phyloP scores from a whole-genome alignment of 2,113 vertebrate species.

The Apus apus region DNA sequence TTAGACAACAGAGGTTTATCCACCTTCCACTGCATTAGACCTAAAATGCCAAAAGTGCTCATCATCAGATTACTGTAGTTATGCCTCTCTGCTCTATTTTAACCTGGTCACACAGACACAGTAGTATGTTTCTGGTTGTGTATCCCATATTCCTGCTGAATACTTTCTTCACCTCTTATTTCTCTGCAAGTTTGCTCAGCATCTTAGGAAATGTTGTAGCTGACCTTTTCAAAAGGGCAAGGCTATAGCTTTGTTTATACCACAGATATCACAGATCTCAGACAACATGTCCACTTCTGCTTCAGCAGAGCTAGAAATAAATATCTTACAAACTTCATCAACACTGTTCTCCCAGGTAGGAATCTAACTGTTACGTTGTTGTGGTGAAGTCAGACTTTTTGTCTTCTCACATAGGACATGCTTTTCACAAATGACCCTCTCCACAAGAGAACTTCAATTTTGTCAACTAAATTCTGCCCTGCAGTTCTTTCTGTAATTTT shows the following conservation, averaged over 20 bases:
- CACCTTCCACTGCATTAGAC: background rate
- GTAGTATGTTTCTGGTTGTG: background rate
- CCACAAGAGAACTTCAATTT: background rate
- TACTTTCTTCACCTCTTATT: background rate
- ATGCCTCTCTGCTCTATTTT: background rate
- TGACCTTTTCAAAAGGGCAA: constrained; percentile 35
- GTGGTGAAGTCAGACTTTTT: background rate
- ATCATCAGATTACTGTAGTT: background rate
- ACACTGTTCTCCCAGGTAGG: background rate
- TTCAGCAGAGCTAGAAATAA: background rate
- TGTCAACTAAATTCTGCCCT: background rate
- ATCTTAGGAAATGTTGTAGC: background rate
- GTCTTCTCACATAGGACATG: background rate
- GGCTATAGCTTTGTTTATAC: background rate
- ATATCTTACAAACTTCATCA: background rate
- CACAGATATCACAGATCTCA: background rate
- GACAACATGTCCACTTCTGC: background rate
- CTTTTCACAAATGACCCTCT: background rate
- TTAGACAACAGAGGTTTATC: background rate
- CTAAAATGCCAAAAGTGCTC: background rate
- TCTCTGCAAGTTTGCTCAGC: background rate
- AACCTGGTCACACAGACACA: background rate
- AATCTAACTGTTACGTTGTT: background rate
- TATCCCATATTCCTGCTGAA: background rate
- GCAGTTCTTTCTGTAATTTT: background rate